A percentile compares a stretch with the other conserved stretches of the same genome.
phyloP scores from a whole-genome alignment of 1,140 invertebrate genomes.

The Pseudomyrmex concolor region DNA sequence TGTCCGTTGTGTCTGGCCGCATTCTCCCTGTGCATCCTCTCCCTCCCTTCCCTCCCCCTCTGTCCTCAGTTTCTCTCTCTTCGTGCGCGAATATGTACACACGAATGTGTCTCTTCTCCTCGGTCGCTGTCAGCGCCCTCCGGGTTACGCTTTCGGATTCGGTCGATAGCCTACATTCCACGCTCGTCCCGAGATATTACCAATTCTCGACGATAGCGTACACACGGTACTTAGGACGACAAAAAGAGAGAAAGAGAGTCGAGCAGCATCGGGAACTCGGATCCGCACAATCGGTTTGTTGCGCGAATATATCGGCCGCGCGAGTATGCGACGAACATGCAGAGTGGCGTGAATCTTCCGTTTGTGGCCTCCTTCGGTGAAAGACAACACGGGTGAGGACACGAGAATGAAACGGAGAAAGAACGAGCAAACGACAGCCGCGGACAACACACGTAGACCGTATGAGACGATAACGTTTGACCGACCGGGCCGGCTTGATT shows the following conservation, averaged over 20 bases:
- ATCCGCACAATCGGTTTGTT: constrained; percentile 20
- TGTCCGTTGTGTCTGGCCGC: constrained; percentile 49
- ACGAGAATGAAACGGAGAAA: constrained; percentile 32
- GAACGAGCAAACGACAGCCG: constrained; percentile 2
- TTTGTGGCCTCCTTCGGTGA: constrained; percentile 22
- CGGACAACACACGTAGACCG: constrained; percentile 30
- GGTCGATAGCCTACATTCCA: constrained; percentile 71
- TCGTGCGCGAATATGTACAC: constrained; percentile 14
- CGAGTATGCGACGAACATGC: not conserved
- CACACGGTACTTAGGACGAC: constrained; percentile 45
- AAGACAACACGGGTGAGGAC: constrained; percentile 14
- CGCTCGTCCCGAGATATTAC: constrained; percentile 24
- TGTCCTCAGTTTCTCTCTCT: not conserved
- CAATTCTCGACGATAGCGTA: constrained; percentile 65
- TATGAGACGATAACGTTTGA: constrained; percentile 61
- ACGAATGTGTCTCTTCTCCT: constrained; percentile 57
- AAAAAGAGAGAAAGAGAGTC: constrained; percentile 7
- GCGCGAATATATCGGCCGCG: not conserved
- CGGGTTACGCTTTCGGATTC: constrained; percentile 61
- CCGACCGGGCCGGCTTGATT: constrained; percentile 66
- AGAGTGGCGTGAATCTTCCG: constrained; percentile 9
- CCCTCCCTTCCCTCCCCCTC: not conserved
- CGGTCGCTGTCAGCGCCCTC: not conserved
- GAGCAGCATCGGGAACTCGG: constrained; percentile 15
- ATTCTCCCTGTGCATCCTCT: constrained; percentile 8